A percentile compares a stretch with the other conserved stretches of the same genome.
These are phyloP conservation scores for Poeciliopsis turneri DNA, from an alignment of 2,797 vertebrate species.

Conservation along the genomic window DNA sequence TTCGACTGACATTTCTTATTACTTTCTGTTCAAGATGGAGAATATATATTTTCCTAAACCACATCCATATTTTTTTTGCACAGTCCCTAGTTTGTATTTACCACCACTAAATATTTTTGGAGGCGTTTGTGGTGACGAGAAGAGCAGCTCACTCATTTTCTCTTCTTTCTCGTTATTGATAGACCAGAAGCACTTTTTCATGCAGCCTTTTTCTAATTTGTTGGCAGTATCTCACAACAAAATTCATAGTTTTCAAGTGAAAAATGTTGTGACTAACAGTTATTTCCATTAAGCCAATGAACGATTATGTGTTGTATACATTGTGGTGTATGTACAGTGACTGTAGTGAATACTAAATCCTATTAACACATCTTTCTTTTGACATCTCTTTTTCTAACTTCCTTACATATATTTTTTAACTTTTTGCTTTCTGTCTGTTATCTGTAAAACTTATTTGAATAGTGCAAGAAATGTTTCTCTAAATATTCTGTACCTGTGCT, in stretches of 20 bases:
- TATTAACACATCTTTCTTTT: slow-evolving; percentile 79
- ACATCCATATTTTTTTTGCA: slow-evolving; percentile 5
- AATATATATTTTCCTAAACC: slow-evolving; percentile 3
- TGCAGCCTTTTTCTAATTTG: slow-evolving; percentile 35
- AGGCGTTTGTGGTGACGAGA: not conserved
- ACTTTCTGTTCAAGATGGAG: not conserved
- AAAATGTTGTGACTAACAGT: slow-evolving; percentile 27
- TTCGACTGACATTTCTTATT: not conserved
- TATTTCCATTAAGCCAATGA: slow-evolving; percentile 45
- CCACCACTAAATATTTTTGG: not conserved
- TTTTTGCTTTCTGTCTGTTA: slow-evolving; percentile 70
- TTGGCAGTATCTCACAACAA: slow-evolving; percentile 39
- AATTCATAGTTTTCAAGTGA: slow-evolving; percentile 22
- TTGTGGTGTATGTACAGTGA: slow-evolving; percentile 46
- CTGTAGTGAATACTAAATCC: slow-evolving; percentile 81
- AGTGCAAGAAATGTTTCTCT: slow-evolving; percentile 74
- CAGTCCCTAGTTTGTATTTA: slow-evolving; percentile 11
- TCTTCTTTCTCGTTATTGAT: slow-evolving; percentile 9
- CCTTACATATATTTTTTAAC: slow-evolving; percentile 40
- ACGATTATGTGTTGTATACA: slow-evolving; percentile 55
- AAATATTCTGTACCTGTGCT: slow-evolving; percentile 72
- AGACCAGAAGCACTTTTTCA: slow-evolving; percentile 55
- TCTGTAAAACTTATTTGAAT: slow-evolving; percentile 71
- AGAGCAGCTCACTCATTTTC: not conserved
- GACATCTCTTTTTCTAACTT: slow-evolving; percentile 71